phyloP scores from a whole-genome alignment of 2,888 invertebrate genomes.

The Adelphocoris suturalis region DNA sequence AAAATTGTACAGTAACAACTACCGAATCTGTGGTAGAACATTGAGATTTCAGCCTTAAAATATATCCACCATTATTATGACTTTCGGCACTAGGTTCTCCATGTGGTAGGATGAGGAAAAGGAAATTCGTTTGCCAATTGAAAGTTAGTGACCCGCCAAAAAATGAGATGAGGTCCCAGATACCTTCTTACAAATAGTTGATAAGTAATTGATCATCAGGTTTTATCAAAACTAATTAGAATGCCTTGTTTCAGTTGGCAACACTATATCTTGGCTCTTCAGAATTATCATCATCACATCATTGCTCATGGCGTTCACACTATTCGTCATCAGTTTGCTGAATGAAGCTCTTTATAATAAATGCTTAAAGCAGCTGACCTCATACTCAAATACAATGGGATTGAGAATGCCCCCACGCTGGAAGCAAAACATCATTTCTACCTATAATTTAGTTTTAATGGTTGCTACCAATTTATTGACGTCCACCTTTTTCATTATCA shows the following conservation, averaged over 20 bases:
- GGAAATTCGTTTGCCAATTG: no score
- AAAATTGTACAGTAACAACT: no score
- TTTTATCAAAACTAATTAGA: no score
- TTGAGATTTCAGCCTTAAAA: no score
- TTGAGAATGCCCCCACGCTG: background rate
- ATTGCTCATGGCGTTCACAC: background rate
- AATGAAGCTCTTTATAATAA: constrained; percentile 31
- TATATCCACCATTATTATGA: no score
- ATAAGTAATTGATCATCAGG: no score
- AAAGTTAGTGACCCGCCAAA: no score
- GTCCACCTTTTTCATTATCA: constrained; percentile 11
- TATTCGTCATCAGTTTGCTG: constrained; percentile 5
- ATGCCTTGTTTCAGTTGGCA: constrained; percentile 8
- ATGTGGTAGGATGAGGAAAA: no score
- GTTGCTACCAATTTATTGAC: background rate
- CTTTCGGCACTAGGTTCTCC: no score
- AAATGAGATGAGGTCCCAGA: no score
- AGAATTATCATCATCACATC: constrained; percentile 4
- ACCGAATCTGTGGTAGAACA: no score
- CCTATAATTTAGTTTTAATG: background rate
- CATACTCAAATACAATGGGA: background rate
- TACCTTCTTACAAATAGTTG: no score
- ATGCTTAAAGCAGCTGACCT: constrained; percentile 1
- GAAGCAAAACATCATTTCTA: background rate
- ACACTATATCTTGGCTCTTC: background rate